Base-by-base conservation (phyloP, 1,140 invertebrate species). In the Batillaria attramentaria region DNA sequence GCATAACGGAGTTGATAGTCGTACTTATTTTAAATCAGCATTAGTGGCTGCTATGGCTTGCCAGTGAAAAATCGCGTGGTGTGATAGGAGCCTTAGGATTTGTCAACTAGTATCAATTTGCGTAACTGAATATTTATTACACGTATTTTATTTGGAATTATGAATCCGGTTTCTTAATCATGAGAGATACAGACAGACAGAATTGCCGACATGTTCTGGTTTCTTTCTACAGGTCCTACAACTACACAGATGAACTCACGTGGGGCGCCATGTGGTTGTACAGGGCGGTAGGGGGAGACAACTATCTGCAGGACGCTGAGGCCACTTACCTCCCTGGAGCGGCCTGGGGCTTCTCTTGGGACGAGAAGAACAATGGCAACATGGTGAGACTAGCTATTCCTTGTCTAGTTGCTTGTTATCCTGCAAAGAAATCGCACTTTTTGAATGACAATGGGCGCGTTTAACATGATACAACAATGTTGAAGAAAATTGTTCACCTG, bases 191-290 rank as follows among this genome's bases (percentile, higher is more conserved):
- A n/a, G 18, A 54, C 50, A 20, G 50, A 54, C 50, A 1, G 3
- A 18, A n/a, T 54, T 1, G 1, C 33, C 24, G n/a, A 28, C n/a
- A 10, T 10, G n/a, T 62, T 50, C 46, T 50, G 46, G 24, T 13
- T 50, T 50, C 24, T 50, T n/a, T n/a, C n/a, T n/a, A n/a, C 62
- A 77, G 77, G 46, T 78, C 77, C 13, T 50, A 33, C 41, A 66
- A 92, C 70, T 94, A 93, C 81, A 92, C 92, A 0, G 94, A 94
- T 84, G 93, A 94, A 79, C 85, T 94, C 54, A 93, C 0, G 0
- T 94, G 93, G 93, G 92, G 93, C 0, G 93, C 93, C 0, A 87
- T 91, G 1, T 94, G 93, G 94, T 86, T 94, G 5, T 93, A 92
- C 88, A 91, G 92, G 76, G 93, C 93, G 3, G 94, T 93, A 0